Conservation (phyloP, 1,140 invertebrate species). For the Diabrotica undecimpunctata region DNA sequence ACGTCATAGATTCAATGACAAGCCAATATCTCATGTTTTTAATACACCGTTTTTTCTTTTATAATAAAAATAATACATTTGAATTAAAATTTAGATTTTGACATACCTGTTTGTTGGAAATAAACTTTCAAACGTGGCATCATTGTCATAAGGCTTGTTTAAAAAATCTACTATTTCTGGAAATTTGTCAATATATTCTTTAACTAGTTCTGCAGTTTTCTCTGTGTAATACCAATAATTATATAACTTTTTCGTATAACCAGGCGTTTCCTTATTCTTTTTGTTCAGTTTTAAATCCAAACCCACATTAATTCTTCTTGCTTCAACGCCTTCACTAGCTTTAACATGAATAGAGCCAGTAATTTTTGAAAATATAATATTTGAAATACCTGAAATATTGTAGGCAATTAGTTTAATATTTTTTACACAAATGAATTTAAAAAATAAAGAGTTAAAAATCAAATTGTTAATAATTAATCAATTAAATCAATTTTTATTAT, state of each 20-base stretch:
- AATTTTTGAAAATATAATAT: constrained; percentile 72
- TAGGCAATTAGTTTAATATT: no score
- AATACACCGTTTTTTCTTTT: no score
- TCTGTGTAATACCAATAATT: constrained; percentile 78
- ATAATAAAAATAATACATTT: no score
- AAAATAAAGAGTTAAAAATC: background rate
- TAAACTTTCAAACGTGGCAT: constrained; percentile 37
- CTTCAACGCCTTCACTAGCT: constrained; percentile 37
- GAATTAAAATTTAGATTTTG: no score
- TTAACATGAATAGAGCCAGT: constrained; percentile 76
- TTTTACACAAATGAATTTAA: background rate
- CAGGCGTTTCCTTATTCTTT: constrained; percentile 69
- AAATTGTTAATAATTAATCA: no score
- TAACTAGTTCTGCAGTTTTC: constrained; percentile 69
- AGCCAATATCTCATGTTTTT: no score
- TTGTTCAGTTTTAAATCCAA: constrained; percentile 90
- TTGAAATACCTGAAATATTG: constrained; percentile 58
- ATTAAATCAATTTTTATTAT: no score
- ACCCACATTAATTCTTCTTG: constrained; percentile 70
- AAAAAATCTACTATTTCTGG: constrained; percentile 71
- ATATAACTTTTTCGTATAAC: constrained; percentile 72
- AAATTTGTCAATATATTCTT: constrained; percentile 66
- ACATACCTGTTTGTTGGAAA: no score
- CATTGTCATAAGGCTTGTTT: constrained; percentile 44
- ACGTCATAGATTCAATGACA: no score